Conservation (phyloP, 2,797 vertebrate species). For the Enteromius argenteus region DNA sequence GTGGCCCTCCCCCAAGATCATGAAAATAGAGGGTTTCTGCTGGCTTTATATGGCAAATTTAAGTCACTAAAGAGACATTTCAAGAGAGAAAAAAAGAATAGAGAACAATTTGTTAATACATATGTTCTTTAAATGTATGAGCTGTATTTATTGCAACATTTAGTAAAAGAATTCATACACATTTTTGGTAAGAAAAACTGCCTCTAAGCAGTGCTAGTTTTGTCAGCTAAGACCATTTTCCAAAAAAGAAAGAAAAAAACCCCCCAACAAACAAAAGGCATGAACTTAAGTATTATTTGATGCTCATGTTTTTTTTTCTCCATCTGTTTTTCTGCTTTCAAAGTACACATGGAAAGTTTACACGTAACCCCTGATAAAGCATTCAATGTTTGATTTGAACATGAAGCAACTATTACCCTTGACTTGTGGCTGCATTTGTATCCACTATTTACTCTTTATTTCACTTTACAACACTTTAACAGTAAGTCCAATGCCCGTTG, state of each 20-base stretch:
- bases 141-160: too few relatives aligned
- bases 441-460: background rate
- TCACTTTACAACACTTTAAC: background rate
- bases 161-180: too few relatives aligned
- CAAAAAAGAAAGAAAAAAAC: too few relatives aligned
- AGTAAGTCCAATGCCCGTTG: background rate
- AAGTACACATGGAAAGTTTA: background rate
- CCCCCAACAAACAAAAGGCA: too few relatives aligned
- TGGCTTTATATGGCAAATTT: background rate
- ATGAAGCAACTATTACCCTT: background rate
- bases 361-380: background rate
- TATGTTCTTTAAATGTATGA: too few relatives aligned
- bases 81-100: too few relatives aligned
- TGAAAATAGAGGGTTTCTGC: background rate
- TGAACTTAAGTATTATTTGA: background rate
- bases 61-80: background rate
- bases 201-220: too few relatives aligned
- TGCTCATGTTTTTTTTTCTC: background rate
- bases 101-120: too few relatives aligned
- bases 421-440: background rate
- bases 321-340: background rate
- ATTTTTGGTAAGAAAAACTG: too few relatives aligned
- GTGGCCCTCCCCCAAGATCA: background rate
- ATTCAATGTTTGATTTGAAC: background rate
- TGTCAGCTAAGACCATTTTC: too few relatives aligned